phyloP scores from a whole-genome alignment of 2,113 vertebrate species.

The Micronycteris hirsuta region DNA sequence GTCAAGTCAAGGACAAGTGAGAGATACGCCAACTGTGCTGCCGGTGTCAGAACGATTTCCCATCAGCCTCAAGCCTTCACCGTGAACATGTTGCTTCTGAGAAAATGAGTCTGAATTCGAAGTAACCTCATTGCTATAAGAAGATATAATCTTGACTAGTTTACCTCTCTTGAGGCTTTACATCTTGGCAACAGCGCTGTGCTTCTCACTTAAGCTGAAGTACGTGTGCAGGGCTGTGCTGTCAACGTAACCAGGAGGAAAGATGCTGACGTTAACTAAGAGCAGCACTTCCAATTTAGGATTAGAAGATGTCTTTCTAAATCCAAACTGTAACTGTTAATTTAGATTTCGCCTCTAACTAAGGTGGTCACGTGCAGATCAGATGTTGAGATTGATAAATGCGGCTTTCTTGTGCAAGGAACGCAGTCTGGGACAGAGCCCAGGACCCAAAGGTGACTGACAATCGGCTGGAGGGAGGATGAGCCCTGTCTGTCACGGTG shows the following conservation, averaged over 20 bases:
- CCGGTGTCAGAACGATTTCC: background rate
- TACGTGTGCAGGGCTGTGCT: constrained; percentile 68
- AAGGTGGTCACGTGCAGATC: constrained; percentile 82
- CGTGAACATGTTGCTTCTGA: background rate
- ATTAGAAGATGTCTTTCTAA: constrained; percentile 85
- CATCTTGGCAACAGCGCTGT: constrained; percentile 66
- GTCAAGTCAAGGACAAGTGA: background rate
- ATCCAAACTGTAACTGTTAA: constrained; percentile 85
- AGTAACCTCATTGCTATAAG: background rate
- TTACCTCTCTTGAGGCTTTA: constrained; percentile 63
- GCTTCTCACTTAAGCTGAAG: constrained; percentile 76
- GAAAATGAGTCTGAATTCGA: background rate
- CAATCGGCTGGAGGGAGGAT: constrained; percentile 88
- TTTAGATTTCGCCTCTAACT: constrained; percentile 80
- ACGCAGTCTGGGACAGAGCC: constrained; percentile 80
- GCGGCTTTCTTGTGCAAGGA: constrained; percentile 80
- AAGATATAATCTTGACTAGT: constrained; percentile 52
- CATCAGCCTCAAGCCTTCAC: background rate
- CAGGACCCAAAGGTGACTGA: constrained; percentile 90
- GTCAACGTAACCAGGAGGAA: constrained; percentile 74
- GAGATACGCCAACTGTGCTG: background rate
- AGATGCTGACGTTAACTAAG: constrained; percentile 79
- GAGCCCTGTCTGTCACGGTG: constrained; percentile 86
- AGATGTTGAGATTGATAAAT: constrained; percentile 89
- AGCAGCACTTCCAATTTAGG: constrained; percentile 80